Percentiles rank a stretch among this genome's conserved stretches.
These are phyloP conservation scores for Leptoteleia sp. DNA, from an alignment of 1,140 invertebrate genomes.

Conservation along the genomic window DNA sequence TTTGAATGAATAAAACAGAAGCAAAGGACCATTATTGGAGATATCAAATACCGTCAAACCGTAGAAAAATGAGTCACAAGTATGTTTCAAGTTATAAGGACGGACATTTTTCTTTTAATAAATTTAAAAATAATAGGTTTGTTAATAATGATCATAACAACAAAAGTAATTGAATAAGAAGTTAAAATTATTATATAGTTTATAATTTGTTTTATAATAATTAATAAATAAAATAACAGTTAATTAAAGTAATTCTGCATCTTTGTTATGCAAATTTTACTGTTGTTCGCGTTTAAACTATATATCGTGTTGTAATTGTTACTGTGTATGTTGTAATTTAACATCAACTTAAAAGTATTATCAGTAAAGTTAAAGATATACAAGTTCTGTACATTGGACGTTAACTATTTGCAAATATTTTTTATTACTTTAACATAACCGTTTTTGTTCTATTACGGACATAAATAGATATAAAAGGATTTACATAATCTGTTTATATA, in stretches of 20 bases:
- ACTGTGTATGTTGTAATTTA: background rate
- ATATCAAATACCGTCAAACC: slow-evolving; percentile 27
- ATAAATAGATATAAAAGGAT: too few relatives aligned
- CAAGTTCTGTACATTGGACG: too few relatives aligned
- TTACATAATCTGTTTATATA: too few relatives aligned
- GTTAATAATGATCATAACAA: too few relatives aligned
- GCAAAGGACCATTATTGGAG: slow-evolving; percentile 18
- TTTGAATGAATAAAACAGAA: slow-evolving; percentile 7
- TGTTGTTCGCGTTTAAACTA: background rate
- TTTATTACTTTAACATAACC: too few relatives aligned
- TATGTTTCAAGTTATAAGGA: slow-evolving; percentile 18
- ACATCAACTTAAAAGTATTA: background rate
- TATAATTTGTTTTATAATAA: too few relatives aligned
- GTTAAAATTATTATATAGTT: too few relatives aligned
- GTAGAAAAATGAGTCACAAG: slow-evolving; percentile 21
- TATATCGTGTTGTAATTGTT: slow-evolving; percentile 4
- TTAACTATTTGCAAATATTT: too few relatives aligned
- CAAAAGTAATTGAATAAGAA: too few relatives aligned
- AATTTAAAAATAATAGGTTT: too few relatives aligned
- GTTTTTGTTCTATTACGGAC: too few relatives aligned
- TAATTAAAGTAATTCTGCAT: slow-evolving; percentile 1
- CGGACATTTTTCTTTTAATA: slow-evolving; percentile 11
- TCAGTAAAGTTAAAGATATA: too few relatives aligned
- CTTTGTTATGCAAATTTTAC: slow-evolving; percentile 2
- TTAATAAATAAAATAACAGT: background rate